phyloP scores from a whole-genome alignment of 2,888 invertebrate species.

The Aporophyla nigra region DNA sequence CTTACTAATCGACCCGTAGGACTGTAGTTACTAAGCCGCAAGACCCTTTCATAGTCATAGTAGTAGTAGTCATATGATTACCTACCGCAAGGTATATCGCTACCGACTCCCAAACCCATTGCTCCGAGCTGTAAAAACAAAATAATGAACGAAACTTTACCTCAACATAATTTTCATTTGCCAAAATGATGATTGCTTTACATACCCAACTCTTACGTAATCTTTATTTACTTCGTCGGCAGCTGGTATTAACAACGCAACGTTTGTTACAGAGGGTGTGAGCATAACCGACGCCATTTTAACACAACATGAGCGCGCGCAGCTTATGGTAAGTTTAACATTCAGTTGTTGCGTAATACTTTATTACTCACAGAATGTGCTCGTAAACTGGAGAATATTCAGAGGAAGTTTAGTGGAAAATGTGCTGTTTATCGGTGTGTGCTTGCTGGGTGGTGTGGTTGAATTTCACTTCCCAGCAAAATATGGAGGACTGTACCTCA shows the following conservation, averaged over 20 bases:
- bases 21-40: no score
- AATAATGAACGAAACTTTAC: constrained; percentile 21
- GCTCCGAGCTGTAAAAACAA: background rate
- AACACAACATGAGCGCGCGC: constrained; percentile 78
- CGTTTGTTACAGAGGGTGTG: constrained; percentile 78
- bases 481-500: background rate
- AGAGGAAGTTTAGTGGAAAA: constrained; percentile 7
- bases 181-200: constrained; percentile 32
- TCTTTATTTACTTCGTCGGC: constrained; percentile 18
- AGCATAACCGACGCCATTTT: constrained; percentile 61
- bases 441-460: background rate
- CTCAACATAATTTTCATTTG: constrained; percentile 23
- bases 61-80: no score
- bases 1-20: no score
- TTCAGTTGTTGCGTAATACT: constrained; percentile 45
- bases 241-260: constrained; percentile 43
- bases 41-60: no score
- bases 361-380: constrained; percentile 34
- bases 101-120: background rate
- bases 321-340: constrained; percentile 82
- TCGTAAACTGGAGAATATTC: constrained; percentile 10
- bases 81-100: no score
- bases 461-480: background rate
- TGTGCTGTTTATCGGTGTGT: constrained; percentile 8
- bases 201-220: constrained; percentile 5